phyloP scores from a whole-genome alignment of 2,888 invertebrate species.

The Minunthozetes semirufus region DNA sequence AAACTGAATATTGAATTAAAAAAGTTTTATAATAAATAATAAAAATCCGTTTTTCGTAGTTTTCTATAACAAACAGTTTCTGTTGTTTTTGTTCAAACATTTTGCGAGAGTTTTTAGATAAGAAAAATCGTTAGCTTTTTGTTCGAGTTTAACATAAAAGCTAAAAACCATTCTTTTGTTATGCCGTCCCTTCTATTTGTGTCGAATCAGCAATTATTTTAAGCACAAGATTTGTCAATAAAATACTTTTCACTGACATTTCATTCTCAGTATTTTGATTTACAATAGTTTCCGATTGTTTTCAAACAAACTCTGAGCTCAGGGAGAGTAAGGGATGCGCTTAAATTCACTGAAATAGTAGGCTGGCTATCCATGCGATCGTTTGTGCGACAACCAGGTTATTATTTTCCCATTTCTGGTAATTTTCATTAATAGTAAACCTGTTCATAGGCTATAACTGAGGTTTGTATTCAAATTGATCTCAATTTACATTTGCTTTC shows the following conservation, averaged over 20 bases:
- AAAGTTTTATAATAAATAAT: neutral
- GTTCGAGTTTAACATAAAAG: no score
- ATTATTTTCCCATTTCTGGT: neutral
- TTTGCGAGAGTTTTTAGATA: neutral
- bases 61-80: neutral
- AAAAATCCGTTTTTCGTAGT: neutral
- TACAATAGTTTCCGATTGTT: no score
- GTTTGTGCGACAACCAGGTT: neutral
- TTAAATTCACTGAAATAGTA: no score
- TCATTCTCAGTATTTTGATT: no score
- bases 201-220: no score
- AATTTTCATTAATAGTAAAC: neutral
- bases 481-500: conserved; percentile 14
- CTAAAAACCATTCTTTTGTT: no score
- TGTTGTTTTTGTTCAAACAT: neutral
- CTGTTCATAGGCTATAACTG: neutral
- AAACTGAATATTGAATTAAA: neutral
- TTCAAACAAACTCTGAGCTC: no score
- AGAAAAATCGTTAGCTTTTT: no score
- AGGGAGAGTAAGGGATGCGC: no score
- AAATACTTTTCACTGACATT: no score
- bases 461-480: conserved; percentile 10
- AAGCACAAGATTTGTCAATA: no score
- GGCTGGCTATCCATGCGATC: neutral
- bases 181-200: no score